A percentile compares a stretch with the other conserved stretches of the same genome.
phyloP scores from a whole-genome alignment of 1,140 invertebrate genomes.

The Drosophila orena region DNA sequence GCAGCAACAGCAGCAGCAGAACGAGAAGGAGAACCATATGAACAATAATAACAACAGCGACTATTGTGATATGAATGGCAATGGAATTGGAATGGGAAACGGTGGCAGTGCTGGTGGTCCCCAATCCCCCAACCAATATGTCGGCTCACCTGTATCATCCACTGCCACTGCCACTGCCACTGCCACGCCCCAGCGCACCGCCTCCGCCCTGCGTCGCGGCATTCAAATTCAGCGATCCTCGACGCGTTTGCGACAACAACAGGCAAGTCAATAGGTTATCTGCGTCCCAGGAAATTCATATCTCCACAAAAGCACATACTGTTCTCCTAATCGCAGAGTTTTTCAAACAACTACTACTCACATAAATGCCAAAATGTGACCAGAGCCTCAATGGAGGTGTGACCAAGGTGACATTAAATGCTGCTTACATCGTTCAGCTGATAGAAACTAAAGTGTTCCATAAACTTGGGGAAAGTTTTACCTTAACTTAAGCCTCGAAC shows the following conservation, averaged over 20 bases:
- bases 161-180: constrained; percentile 43
- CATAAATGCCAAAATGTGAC: neutral
- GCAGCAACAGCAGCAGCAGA: constrained; percentile 13
- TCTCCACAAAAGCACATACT: neutral
- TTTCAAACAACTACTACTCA: neutral
- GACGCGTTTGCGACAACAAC: constrained; percentile 81
- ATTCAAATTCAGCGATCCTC: constrained; percentile 74
- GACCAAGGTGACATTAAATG: neutral
- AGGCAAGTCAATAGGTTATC: constrained; percentile 62
- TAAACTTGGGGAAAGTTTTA: neutral
- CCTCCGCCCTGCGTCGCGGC: constrained; percentile 66
- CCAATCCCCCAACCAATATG: neutral
- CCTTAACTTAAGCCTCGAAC: neutral
- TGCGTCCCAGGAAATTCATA: neutral
- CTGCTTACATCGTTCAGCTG: neutral
- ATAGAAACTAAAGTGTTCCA: too few species aligned
- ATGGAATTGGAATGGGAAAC: constrained; percentile 20
- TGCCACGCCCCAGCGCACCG: constrained; percentile 54
- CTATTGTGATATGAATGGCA: constrained; percentile 71
- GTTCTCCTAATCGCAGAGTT: neutral
- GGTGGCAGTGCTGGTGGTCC: neutral
- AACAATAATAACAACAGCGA: constrained; percentile 56
- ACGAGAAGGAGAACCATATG: constrained; percentile 39
- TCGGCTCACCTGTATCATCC: constrained; percentile 29
- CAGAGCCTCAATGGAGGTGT: neutral